Evolutionary conservation across 2,797 vertebrate genomes (phyloP), one percentile per base, ranked within the genome.

Genomic region (Sebastes wilsoni): DNA sequence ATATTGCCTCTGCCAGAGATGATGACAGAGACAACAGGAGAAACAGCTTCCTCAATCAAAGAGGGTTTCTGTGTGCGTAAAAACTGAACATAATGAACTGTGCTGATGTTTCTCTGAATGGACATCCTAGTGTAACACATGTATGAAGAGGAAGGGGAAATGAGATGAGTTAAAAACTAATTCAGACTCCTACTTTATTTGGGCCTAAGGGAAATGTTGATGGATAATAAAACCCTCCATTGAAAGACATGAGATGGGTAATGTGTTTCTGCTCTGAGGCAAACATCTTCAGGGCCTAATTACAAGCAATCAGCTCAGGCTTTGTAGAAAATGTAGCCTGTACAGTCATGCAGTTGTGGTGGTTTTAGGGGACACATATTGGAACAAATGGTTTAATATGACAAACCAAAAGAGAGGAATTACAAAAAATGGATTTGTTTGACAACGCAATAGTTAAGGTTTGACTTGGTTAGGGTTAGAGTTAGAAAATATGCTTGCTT

Each of bases 221-320:
- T 23, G 36, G 68, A 74, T 82, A 75, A 80, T 72, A 84, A 86
- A 85, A 78, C 72, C 46, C 42, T 68, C 10, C 14, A 82, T 2
- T 80, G 54, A 76, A 86, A 80, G 64, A 80, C 38, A 76, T 27
- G 56, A 66, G 78, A 77, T 8, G 18, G 56, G 74, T 83, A 75
- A 81, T 66, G 32, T 67, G 70, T 69, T 76, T 85, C 61, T 62
- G 46, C 73, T 82, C 27, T 8, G 25, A 80, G 32, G 78, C 34
- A 72, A 89, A 81, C 42, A 32, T 72, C 54, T 77, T 74, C 28
- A 67, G 56, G 77, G 73, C 28, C 36, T 80, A 59, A 81, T 85
- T 82, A 83, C 59, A 64, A 72, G 52, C 62, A 75, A 71, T 87
- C 67, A 59, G 10, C 65, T 60, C 25, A 11, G 46, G 36, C 69